A percentile compares a stretch with the other conserved stretches of the same genome.
phyloP scores from a whole-genome alignment of 2,888 invertebrate genomes.

The Tenthredo livida region DNA sequence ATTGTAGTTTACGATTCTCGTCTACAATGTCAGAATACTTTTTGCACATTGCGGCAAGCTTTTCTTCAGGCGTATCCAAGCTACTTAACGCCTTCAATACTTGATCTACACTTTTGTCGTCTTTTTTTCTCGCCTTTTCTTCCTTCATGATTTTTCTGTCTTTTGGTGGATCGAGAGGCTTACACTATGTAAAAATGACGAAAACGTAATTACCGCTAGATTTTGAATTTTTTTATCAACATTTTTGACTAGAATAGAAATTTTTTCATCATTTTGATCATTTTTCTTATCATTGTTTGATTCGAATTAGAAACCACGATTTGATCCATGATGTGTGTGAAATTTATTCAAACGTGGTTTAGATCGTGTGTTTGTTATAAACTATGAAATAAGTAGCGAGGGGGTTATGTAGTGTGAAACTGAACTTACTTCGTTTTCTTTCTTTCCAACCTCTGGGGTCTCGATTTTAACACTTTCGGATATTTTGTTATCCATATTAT shows the following conservation, averaged over 20 bases:
- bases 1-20: slow-evolving; percentile 84
- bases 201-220: too few species aligned
- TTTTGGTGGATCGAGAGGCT: slow-evolving; percentile 53
- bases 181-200: slow-evolving; percentile 54
- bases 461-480: slow-evolving; percentile 58
- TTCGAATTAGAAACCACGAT: neutral
- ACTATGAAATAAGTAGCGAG: neutral
- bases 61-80: slow-evolving; percentile 84
- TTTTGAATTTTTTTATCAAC: too few species aligned
- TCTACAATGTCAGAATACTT: slow-evolving; percentile 89
- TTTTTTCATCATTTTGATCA: too few species aligned
- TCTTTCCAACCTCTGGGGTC: slow-evolving; percentile 60
- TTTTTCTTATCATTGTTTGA: neutral
- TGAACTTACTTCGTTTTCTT: slow-evolving; percentile 66
- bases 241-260: too few species aligned
- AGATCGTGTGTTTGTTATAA: neutral
- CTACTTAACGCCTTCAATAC: slow-evolving; percentile 83
- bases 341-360: neutral
- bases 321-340: neutral
- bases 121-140: slow-evolving; percentile 79
- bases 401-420: slow-evolving; percentile 53
- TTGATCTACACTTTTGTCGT: slow-evolving; percentile 84
- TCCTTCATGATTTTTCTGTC: slow-evolving; percentile 66
- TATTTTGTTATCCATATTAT: slow-evolving; percentile 54
- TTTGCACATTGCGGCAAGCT: slow-evolving; percentile 84